A percentile compares a stretch with the other conserved stretches of the same genome.
These are phyloP conservation scores for Falco columbarius DNA, from an alignment of 2,797 vertebrate species.

Conservation along the genomic window DNA sequence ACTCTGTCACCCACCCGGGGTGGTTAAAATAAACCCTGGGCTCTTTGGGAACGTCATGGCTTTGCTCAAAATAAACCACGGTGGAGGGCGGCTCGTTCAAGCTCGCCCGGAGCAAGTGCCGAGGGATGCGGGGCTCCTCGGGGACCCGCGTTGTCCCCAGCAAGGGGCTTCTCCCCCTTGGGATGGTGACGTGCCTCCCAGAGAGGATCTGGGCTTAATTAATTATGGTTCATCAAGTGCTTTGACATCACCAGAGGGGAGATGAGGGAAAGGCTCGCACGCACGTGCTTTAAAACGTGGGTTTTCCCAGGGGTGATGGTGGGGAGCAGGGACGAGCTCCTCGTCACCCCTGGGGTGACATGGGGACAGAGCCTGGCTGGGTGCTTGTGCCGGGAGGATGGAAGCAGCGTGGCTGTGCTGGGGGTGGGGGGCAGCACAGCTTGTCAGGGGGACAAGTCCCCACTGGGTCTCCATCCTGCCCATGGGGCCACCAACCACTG, in stretches of 20 bases:
- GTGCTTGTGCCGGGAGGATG: not conserved
- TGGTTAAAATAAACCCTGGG: not conserved
- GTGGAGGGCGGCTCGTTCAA: accelerated
- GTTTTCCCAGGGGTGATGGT: not conserved
- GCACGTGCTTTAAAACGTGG: accelerated
- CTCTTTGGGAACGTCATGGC: not conserved
- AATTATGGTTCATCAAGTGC: not conserved
- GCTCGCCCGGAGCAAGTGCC: not conserved
- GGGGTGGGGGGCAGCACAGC: not conserved
- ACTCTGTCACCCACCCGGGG: not conserved
- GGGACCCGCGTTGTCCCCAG: not conserved
- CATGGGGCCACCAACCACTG: not conserved
- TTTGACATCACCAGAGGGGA: not conserved
- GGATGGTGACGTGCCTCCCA: not conserved
- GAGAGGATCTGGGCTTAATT: not conserved
- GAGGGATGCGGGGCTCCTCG: not conserved
- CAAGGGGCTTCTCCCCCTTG: not conserved
- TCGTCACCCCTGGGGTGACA: not conserved
- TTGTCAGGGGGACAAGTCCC: accelerated
- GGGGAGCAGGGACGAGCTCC: not conserved
- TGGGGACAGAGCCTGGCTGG: not conserved
- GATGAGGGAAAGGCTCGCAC: not conserved
- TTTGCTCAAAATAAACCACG: not conserved
- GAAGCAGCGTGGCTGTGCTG: accelerated
- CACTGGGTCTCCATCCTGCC: accelerated